Evolutionary conservation across 2,797 vertebrate genomes (phyloP).

Genomic region (Macropus fuliginosus): DNA sequence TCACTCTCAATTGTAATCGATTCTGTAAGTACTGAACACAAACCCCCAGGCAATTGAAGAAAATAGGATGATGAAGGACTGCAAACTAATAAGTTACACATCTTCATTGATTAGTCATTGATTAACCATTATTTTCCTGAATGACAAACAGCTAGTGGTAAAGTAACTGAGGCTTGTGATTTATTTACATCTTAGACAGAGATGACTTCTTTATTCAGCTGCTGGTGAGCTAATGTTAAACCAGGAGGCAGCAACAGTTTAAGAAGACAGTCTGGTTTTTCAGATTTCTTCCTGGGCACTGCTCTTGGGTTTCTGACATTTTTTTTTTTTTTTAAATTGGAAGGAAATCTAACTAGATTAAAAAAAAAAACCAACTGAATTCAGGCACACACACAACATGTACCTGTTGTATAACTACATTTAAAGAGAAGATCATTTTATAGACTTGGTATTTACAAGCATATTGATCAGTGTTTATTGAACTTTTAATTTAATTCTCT

Average conservation of each 20-base stretch:
- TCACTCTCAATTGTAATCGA: conserved; percentile 92
- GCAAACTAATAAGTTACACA: conserved; percentile 91
- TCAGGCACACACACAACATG: conserved; percentile 48
- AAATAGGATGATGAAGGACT: conserved; percentile 91
- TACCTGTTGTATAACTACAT: conserved; percentile 82
- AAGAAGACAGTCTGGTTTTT: conserved; percentile 65
- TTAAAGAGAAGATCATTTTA: conserved; percentile 86
- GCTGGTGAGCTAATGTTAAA: conserved; percentile 82
- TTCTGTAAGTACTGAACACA: conserved; percentile 90
- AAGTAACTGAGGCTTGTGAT: conserved; percentile 90
- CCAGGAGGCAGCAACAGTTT: conserved; percentile 72
- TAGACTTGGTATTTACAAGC: conserved; percentile 88
- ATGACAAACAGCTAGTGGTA: conserved; percentile 91
- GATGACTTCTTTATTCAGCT: conserved; percentile 87
- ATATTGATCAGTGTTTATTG: conserved; percentile 88
- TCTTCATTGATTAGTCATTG: conserved; percentile 91
- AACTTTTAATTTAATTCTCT: conserved; percentile 89
- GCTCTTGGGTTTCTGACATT: conserved; percentile 62
- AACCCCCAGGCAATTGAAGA: conserved; percentile 89
- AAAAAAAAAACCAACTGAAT: conserved; percentile 66
- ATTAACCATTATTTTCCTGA: conserved; percentile 92
- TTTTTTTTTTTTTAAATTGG: conserved; percentile 62
- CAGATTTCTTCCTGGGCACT: conserved; percentile 43
- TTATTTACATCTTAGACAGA: conserved; percentile 90
- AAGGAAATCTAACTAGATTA: conserved; percentile 72